Evolutionary conservation across 2,888 invertebrate species (phyloP).

Genomic region (Hemicrepidius hirtus): DNA sequence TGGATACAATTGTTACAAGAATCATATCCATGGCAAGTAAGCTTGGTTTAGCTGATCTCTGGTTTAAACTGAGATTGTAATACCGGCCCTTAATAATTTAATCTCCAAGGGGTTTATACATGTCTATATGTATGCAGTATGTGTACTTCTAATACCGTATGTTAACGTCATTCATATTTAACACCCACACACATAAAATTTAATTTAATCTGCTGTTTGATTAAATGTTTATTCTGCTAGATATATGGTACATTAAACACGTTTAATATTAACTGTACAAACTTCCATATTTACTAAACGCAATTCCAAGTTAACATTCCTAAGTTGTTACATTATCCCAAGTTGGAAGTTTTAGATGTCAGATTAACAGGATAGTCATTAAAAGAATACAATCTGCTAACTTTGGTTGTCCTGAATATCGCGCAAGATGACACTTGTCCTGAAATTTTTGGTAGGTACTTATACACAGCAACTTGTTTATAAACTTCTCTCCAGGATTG

Average conservation of each 20-base stretch:
- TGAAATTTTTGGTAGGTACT: conserved; percentile 1
- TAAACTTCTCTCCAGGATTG: neutral
- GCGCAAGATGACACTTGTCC: conserved; percentile 1
- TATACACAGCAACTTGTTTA: neutral
- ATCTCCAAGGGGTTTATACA: too few relatives aligned
- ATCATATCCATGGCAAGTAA: too few relatives aligned
- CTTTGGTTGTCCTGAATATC: neutral
- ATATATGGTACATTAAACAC: neutral
- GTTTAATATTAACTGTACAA: neutral
- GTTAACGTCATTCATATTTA: too few relatives aligned
- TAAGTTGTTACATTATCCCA: neutral
- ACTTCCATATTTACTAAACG: neutral
- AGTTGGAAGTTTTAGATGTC: conserved; percentile 20
- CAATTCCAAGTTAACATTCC: conserved; percentile 1
- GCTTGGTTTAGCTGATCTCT: too few relatives aligned
- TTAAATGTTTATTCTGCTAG: too few relatives aligned
- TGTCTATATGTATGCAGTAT: too few relatives aligned
- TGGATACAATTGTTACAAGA: too few relatives aligned
- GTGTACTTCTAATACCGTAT: too few relatives aligned
- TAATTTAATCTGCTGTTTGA: too few relatives aligned
- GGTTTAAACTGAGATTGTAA: too few relatives aligned
- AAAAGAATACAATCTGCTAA: neutral
- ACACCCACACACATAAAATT: too few relatives aligned
- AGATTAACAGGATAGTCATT: conserved; percentile 1
- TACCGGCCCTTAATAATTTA: too few relatives aligned